Conservation (phyloP, 2,888 invertebrate genomes). For the Drosophila cracens region DNA sequence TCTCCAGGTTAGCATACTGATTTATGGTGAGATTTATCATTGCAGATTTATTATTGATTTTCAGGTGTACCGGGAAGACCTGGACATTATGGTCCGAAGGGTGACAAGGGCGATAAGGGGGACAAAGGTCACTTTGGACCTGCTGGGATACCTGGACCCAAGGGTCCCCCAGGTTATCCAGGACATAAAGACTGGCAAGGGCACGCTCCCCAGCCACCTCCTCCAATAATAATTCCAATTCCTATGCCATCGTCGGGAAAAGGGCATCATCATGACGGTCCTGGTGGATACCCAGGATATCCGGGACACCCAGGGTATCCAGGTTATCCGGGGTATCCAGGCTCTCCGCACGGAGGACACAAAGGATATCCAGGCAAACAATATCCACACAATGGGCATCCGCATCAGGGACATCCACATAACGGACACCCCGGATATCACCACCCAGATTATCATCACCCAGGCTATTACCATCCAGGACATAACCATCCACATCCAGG, state of each 20-base stretch:
- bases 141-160: conserved; percentile 35
- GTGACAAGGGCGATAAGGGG: conserved; percentile 49
- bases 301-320: conserved; percentile 24
- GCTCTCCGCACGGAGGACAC: conserved; percentile 6
- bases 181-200: conserved; percentile 31
- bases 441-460: background rate
- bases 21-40: background rate
- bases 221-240: conserved; percentile 47
- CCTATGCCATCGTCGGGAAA: conserved; percentile 33
- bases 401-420: background rate
- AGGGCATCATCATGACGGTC: conserved; percentile 34
- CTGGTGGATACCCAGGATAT: conserved; percentile 22
- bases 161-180: conserved; percentile 42
- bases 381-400: background rate
- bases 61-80: conserved; percentile 27
- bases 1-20: conserved; percentile 20
- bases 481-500: background rate
- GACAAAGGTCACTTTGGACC: conserved; percentile 46
- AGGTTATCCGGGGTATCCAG: conserved; percentile 23
- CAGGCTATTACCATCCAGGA: background rate
- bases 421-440: background rate
- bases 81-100: conserved; percentile 40
- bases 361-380: background rate
- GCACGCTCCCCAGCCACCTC: conserved; percentile 27
- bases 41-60: background rate